Evolutionary conservation across 2,888 invertebrate species (phyloP), one percentile per base, ranked within the genome.

Genomic region (Morpho achilles): DNA sequence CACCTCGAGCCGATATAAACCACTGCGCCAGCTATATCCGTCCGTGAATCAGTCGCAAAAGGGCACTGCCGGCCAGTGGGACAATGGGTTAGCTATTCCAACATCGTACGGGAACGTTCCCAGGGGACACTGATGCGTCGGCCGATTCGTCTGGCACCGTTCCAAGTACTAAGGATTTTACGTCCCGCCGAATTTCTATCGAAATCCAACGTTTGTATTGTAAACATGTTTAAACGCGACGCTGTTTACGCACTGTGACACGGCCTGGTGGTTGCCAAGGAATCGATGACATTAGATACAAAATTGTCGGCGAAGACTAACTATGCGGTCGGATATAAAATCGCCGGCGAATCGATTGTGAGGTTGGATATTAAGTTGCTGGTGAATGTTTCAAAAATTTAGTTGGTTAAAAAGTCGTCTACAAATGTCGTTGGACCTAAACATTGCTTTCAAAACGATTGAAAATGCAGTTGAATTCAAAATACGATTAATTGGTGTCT

Each of bases 21-120:
- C 43, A 48, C 53, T 48, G 39, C 50, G 48, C 46, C 39, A 39
- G 63, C 69, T 68, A 75, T 76, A 73, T 74, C 65, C 61, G 75
- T 67, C 59, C 64, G 72, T 80, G 83, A 82, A 76, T 84, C 81
- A 80, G 69, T 71, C 66, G 72, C 61, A 64, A 81, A 82, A 82
- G 82, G 79, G 78, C 68, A 67, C 60, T 53, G 53, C 49, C 58
- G 48, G 71, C 71, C 73, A 77, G 79, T 75, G 73, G 76, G 66
- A 73, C 72, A 76, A 73, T 76, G 76, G 78, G 74, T 76, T 78
- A 75, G 71, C 69, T 71, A 79, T 75, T 72, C 71, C 65, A 63
- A 68, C 71, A 66, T 71, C 71, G 72, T 65, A 67, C 64, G 64
- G 60, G 61, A 63, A 59, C 59, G 56, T 55, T 56, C 61, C 56